Percentiles rank a stretch among this genome's conserved stretches.
Conservation (phyloP, 2,113 vertebrate species). For the Boleophthalmus pectinirostris region DNA sequence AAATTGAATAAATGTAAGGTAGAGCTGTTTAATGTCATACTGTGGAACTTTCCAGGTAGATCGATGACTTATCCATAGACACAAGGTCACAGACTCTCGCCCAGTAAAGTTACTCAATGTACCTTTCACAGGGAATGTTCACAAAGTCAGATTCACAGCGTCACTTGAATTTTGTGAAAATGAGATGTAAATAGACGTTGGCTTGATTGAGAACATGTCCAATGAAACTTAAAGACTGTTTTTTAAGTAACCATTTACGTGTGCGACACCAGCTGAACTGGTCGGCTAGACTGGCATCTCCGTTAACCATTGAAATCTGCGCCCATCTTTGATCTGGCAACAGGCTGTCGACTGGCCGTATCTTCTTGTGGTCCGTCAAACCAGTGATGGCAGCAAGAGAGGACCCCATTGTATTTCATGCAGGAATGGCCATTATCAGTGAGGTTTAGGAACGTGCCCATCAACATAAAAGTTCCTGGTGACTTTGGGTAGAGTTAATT, state of each 20-base stretch:
- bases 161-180: too few relatives aligned
- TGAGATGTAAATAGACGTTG: slow-evolving; percentile 13
- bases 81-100: too few relatives aligned
- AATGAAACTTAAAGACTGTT: slow-evolving; percentile 24
- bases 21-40: too few relatives aligned
- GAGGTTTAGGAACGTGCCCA: slow-evolving; percentile 88
- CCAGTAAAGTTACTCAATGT: slow-evolving; percentile 64
- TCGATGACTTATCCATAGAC: too few relatives aligned
- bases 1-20: too few relatives aligned
- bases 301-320: slow-evolving; percentile 31
- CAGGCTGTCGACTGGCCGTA: slow-evolving; percentile 12
- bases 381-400: background rate
- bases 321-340: slow-evolving; percentile 16
- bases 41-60: too few relatives aligned
- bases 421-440: slow-evolving; percentile 71
- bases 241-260: slow-evolving; percentile 31
- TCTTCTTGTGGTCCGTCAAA: slow-evolving; percentile 10
- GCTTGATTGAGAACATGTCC: slow-evolving; percentile 24
- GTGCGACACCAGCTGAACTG: slow-evolving; percentile 1
- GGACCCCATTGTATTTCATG: background rate
- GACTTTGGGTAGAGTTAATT: slow-evolving; percentile 85
- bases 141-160: slow-evolving; percentile 17
- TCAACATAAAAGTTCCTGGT: slow-evolving; percentile 95
- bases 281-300: slow-evolving; percentile 17
- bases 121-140: slow-evolving; percentile 10